Evolutionary conservation across 2,113 vertebrate species (phyloP), one percentile per base, ranked within the genome.

Genomic region (Gnathonemus echidnorhynchus): DNA sequence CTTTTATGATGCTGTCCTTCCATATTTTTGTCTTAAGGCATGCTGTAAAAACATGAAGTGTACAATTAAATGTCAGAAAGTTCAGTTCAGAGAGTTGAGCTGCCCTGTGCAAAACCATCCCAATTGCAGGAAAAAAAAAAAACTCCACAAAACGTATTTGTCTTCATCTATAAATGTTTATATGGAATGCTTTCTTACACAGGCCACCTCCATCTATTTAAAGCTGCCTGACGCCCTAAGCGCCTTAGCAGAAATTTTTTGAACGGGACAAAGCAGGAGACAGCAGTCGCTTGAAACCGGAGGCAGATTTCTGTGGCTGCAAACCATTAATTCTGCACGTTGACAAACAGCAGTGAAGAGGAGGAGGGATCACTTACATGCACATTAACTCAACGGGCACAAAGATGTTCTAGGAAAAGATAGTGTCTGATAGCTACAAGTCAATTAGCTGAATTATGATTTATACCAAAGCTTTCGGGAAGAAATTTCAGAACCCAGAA

Each of bases 91-190:
- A 21, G 42, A 52, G 46, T 35, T 53, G 85, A 35, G 49, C n/a
- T 49, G 27, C n/a, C 85, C 46, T 27, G 49, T n/a, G n/a, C n/a
- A 52, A 87, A 87, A 87, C n/a, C 21, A 42, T 48, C 19, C 19
- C 8, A 48, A 56, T 85, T 85, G 24, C 83, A 85, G 17, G n/a
- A 84, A 85, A 86, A 50, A 85, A 86, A 50, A 84, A 85, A 85
- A 87, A 50, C 7, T n/a, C 85, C 85, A 52, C 48, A 52, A 42
- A 42, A 53, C 19, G n/a, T 17, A 45, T 48, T 31, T 19, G 85
- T 87, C 27, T 52, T 31, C 24, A 5, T 48, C 45, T 85, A 85
- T 85, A 85, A 87, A 87, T 52, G 49, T 52, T 87, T 42, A 48
- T 48, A 87, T 35, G 49, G n/a, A 8, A 50, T n/a, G 17, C 85